Evolutionary conservation across 2,888 invertebrate genomes (phyloP).

Genomic region (Orthosia incerta): DNA sequence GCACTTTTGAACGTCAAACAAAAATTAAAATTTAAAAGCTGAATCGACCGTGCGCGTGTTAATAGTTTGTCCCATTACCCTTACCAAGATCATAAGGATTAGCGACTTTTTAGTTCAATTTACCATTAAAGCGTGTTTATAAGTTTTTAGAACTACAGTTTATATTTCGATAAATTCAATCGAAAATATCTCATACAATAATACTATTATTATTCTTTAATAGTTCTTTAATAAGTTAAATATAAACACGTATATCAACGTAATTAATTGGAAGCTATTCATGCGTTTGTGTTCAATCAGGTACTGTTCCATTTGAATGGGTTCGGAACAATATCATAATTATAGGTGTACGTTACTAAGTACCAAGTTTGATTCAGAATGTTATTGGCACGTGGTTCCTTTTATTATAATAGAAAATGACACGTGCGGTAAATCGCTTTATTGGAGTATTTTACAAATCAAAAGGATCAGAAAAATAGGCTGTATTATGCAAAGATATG

Average conservation of each 20-base stretch:
- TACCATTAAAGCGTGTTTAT: too few relatives aligned
- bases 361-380: neutral
- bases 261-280: slow-evolving; percentile 29
- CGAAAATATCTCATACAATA: neutral
- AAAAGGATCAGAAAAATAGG: neutral
- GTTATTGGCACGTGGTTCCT: neutral
- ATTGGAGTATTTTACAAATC: neutral
- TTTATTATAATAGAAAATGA: neutral
- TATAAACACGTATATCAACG: slow-evolving; percentile 7
- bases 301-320: slow-evolving; percentile 18
- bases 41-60: too few relatives aligned
- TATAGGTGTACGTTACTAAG: neutral
- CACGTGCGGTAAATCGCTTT: neutral
- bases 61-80: too few relatives aligned
- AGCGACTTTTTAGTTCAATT: too few relatives aligned
- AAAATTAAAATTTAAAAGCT: too few relatives aligned
- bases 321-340: slow-evolving; percentile 1
- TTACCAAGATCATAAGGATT: too few relatives aligned
- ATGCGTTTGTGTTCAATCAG: slow-evolving; percentile 15
- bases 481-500: too few relatives aligned
- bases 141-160: too few relatives aligned
- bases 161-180: neutral
- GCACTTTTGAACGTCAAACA: too few relatives aligned
- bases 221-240: neutral
- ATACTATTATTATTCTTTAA: neutral